Evolutionary conservation across 2,888 invertebrate species (phyloP).

Genomic region (Hydrotaea cyrtoneurina): DNA sequence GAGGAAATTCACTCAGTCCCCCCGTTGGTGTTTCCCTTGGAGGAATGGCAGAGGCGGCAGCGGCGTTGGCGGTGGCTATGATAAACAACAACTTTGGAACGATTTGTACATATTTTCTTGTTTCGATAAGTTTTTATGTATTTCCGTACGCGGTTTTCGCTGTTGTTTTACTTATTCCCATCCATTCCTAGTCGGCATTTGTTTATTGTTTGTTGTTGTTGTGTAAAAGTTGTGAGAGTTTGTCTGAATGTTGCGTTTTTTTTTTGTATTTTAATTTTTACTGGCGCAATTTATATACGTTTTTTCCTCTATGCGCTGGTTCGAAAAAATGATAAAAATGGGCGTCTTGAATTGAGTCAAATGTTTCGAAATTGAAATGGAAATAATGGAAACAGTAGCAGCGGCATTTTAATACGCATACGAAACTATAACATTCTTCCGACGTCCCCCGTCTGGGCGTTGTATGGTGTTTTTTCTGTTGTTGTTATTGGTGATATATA

Average conservation of each 20-base stretch:
- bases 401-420: neutral
- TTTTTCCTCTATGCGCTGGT: constrained; percentile 12
- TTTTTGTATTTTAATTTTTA: constrained; percentile 45
- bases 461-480: neutral
- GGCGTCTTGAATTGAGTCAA: constrained; percentile 48
- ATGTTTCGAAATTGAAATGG: constrained; percentile 17
- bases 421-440: constrained; percentile 21
- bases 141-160: constrained; percentile 52
- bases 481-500: neutral
- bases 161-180: constrained; percentile 35
- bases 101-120: constrained; percentile 22
- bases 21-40: constrained; percentile 46
- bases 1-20: neutral
- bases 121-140: constrained; percentile 48
- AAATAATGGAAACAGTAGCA: constrained; percentile 44
- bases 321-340: constrained; percentile 53
- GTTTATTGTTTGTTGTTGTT: constrained; percentile 17
- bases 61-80: neutral
- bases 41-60: constrained; percentile 27
- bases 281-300: constrained; percentile 40
- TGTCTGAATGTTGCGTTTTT: constrained; percentile 4
- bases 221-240: too few relatives aligned
- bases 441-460: neutral
- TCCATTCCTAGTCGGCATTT: constrained; percentile 6
- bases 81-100: constrained; percentile 26